A percentile compares a stretch with the other conserved stretches of the same genome.
Conservation (phyloP, 1,140 invertebrate species). For the Diachasmimorpha longicaudata region DNA sequence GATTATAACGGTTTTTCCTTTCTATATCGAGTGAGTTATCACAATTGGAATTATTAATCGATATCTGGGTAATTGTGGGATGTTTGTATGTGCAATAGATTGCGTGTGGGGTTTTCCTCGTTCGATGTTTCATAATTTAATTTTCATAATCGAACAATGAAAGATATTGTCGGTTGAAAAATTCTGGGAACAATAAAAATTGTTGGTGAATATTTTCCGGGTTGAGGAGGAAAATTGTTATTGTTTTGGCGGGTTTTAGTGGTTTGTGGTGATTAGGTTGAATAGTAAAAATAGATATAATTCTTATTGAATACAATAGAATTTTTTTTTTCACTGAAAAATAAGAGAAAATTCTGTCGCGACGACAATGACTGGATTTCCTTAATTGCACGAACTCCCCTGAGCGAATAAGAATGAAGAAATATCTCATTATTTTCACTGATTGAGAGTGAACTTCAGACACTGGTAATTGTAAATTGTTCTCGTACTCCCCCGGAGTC, state of each 20-base stretch:
- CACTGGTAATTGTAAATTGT: not conserved
- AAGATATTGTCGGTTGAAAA: too few relatives aligned
- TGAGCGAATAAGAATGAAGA: not conserved
- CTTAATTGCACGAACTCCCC: not conserved
- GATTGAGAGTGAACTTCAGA: slow-evolving; percentile 4
- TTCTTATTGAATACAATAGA: too few relatives aligned
- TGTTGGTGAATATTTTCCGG: too few relatives aligned
- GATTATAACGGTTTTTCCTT: not conserved
- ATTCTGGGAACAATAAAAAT: too few relatives aligned
- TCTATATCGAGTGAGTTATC: not conserved
- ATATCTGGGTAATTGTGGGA: not conserved
- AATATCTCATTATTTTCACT: not conserved
- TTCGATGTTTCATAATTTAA: not conserved
- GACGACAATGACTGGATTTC: not conserved
- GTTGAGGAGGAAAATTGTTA: too few relatives aligned
- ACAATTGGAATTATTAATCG: not conserved
- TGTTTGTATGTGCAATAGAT: not conserved
- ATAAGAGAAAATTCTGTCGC: not conserved
- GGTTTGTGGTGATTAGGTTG: too few relatives aligned
- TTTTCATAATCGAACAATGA: not conserved
- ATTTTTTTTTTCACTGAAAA: not conserved
- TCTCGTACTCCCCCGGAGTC: not conserved
- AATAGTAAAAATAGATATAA: too few relatives aligned
- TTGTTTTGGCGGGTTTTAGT: too few relatives aligned
- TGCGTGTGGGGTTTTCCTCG: not conserved